Base-by-base conservation (phyloP, 2,797 vertebrate genomes). In the Meda fulgida region DNA sequence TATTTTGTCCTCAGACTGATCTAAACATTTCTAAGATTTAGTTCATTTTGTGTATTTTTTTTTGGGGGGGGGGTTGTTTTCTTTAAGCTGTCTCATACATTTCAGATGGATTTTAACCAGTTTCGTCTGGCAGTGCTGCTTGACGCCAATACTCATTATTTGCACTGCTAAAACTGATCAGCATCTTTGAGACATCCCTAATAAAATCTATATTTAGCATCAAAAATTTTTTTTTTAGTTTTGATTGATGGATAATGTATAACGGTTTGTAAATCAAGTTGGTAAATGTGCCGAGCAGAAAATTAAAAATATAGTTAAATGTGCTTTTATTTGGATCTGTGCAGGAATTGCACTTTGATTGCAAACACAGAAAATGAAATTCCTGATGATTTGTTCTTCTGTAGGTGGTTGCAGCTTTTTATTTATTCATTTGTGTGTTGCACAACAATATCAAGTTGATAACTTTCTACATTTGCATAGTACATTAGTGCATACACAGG, bases 31-130 rank as follows among this genome's bases (percentile, higher is more conserved):
- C 92, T 88, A 91, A 87, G 86, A 91, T 89, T 84, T 89, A 86
- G 92, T 93, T 92, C 91, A 93, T 90, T 92, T 60, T 90, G 88
- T 91, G 86, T 90, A 86, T 71, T 55, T 70, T 66, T 73, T 78
- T 72, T 87, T n/a, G n/a, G n/a, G n/a, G 31, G 85, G 72, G 23
- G 9, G 9, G 3, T 46, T 11, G 5, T 72, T 77, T 67, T 78
- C 81, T 86, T 89, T 83, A 86, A 87, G 84, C 67, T 53, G 55
- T 87, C 40, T 51, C 72, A 92, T 91, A 91, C 51, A 89, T 89
- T 91, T 86, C 90, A 86, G 89, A 92, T 89, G 87, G 89, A 88
- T 94, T 94, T 94, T 92, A 92, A 93, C 82, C 91, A 83, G 91
- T 89, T 46, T 73, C 82, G 72, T 86, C 83, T 81, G 83, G 60